phyloP scores from a whole-genome alignment of 2,113 vertebrate species.

The Halichoeres trimaculatus region DNA sequence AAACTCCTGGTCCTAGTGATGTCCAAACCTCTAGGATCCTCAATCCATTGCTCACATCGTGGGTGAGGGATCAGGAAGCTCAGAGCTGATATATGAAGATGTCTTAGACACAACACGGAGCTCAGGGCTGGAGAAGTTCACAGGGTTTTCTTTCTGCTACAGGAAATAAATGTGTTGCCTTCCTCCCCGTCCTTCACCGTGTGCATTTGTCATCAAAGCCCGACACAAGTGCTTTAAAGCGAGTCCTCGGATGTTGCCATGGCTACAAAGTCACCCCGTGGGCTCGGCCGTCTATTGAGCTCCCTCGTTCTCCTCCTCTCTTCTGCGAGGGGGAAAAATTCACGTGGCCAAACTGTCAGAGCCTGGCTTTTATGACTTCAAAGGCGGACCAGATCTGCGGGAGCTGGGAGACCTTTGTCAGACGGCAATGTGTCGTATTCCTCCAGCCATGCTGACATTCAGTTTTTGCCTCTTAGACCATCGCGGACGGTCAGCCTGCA shows the following conservation, averaged over 20 bases:
- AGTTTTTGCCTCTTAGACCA: conserved; percentile 55
- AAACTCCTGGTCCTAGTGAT: no score
- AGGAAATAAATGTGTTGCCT: conserved; percentile 29
- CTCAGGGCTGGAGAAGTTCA: conserved; percentile 34
- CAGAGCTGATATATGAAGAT: neutral
- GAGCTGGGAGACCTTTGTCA: conserved; percentile 67
- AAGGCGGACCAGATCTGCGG: conserved; percentile 53
- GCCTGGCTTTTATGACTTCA: conserved; percentile 69
- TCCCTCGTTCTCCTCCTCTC: conserved; percentile 40
- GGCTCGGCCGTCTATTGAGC: conserved; percentile 60
- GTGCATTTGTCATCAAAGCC: conserved; percentile 73
- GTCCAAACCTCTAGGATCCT: no score
- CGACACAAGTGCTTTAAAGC: conserved; percentile 61
- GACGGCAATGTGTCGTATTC: conserved; percentile 44
- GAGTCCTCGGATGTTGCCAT: conserved; percentile 73
- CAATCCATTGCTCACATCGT: no score
- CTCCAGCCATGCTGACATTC: conserved; percentile 60
- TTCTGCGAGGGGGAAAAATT: conserved; percentile 53
- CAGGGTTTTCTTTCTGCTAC: conserved; percentile 28
- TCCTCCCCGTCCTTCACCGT: conserved; percentile 34
- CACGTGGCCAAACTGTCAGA: conserved; percentile 65
- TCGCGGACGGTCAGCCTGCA: conserved; percentile 26
- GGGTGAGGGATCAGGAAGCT: no score
- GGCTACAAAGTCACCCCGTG: conserved; percentile 71
- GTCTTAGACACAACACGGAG: neutral